These are phyloP conservation scores for Dasysyrphus albostriatus DNA, from an alignment of 2,888 invertebrate genomes.

Conservation along the genomic window DNA sequence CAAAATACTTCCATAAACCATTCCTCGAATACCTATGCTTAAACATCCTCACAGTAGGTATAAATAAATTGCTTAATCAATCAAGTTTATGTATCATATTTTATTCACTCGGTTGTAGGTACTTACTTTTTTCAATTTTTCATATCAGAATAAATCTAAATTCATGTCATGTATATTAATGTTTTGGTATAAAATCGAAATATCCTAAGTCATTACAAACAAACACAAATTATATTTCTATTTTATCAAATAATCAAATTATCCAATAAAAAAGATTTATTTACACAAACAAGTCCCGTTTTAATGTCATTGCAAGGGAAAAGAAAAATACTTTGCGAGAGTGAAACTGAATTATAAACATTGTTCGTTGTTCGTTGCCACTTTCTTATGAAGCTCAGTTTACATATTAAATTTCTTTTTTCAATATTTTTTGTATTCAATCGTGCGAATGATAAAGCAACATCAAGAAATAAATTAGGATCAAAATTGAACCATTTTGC, in stretches of 20 bases:
- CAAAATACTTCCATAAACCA: neutral
- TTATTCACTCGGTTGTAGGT: neutral
- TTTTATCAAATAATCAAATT: conserved; percentile 52
- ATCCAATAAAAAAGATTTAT: conserved; percentile 57
- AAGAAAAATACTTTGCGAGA: neutral
- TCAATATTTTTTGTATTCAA: too few relatives aligned
- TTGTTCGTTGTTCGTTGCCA: too few relatives aligned
- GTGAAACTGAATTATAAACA: neutral
- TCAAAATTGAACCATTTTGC: too few relatives aligned
- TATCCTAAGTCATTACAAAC: neutral
- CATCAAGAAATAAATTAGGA: too few relatives aligned
- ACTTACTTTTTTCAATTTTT: neutral
- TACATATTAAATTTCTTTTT: too few relatives aligned
- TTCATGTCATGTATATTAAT: conserved; percentile 28
- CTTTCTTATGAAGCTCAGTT: too few relatives aligned
- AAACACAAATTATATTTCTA: conserved; percentile 10
- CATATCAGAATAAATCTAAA: conserved; percentile 7
- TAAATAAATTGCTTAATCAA: conserved; percentile 20
- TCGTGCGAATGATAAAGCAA: too few relatives aligned
- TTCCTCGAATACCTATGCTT: neutral
- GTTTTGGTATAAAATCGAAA: neutral
- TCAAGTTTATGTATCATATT: conserved; percentile 20
- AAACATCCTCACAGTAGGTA: neutral
- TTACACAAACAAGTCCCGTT: neutral
- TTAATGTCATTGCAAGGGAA: neutral